phyloP scores from a whole-genome alignment of 2,888 invertebrate genomes.

The Andrena hattorfiana region DNA sequence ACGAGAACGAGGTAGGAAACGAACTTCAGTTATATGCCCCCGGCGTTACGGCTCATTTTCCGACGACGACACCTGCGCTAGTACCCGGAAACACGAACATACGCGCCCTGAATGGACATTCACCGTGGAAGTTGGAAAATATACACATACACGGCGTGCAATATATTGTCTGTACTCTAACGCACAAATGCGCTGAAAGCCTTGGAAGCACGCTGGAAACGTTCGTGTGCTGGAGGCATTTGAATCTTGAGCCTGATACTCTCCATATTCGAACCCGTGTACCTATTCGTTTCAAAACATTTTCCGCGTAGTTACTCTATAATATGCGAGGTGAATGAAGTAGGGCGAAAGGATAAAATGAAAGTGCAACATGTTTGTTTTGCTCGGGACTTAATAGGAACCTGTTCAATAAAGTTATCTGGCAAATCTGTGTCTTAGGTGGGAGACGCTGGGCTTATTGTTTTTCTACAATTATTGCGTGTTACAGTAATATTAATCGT shows the following conservation, averaged over 20 bases:
- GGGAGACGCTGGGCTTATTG: too few species aligned
- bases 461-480: too few species aligned
- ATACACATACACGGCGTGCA: neutral
- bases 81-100: conserved; percentile 13
- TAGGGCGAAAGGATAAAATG: neutral
- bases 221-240: neutral
- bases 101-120: conserved; percentile 4
- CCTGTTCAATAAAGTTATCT: too few species aligned
- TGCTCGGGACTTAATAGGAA: too few species aligned
- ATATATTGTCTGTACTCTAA: conserved; percentile 14
- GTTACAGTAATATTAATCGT: too few species aligned
- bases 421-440: too few species aligned
- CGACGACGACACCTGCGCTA: conserved; percentile 43
- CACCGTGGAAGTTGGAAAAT: conserved; percentile 12
- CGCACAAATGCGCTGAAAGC: conserved; percentile 11
- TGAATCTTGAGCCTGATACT: neutral
- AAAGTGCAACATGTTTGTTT: too few species aligned
- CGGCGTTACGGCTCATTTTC: conserved; percentile 26
- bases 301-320: neutral
- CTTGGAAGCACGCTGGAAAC: neutral
- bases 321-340: neutral
- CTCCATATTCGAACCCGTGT: neutral
- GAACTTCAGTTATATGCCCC: conserved; percentile 41
- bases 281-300: conserved; percentile 8
- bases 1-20: conserved; percentile 40